Base-by-base conservation (phyloP, 2,888 invertebrate species). In the Melinaea marsaeus region DNA sequence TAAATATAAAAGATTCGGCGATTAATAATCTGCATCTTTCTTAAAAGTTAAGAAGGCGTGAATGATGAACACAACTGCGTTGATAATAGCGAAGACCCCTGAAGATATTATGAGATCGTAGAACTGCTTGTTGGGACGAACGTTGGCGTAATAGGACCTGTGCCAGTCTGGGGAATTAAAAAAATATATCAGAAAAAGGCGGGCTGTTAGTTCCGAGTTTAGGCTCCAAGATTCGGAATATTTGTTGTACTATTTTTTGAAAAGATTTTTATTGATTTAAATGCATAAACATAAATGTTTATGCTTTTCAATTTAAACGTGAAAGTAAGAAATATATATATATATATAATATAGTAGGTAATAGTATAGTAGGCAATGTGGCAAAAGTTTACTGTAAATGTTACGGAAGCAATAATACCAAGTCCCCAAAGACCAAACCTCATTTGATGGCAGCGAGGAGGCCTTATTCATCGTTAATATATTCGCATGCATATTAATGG, bases 21-120 rank as follows among this genome's bases (percentile, higher is more conserved):
- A 5, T 84, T 83, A 92, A 72, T 92, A 91, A 67, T 91, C 91
- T 46, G 91, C 86, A 66, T 92, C 90, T 72, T 88, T 86, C 75
- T 86, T 92, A 75, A 93, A 92, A 1, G 93, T 93, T 60, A 94
- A 80, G 75, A 93, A 88, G 42, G 93, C 92, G 75, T 95, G 95
- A 11, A 91, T 76, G 57, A 93, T 86, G 78, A 94, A 94, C 11
- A 94, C 90, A 0, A 87, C 79, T 0, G 92, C 92, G 74, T 93
- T 92, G 61, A 93, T 77, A 66, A 93, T 91, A 9, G 94, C 91
- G 73, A 94, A 93, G 46, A 94, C 91, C 35, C 93, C 92, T 1
- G 93, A 93, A 2, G 93, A 91, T 67, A 94, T 92, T 74, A 95
- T 87, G 83, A 94, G 93, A 73, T 94, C 94, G 85, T 94, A 92